A percentile compares a stretch with the other conserved stretches of the same genome.
Conservation (phyloP, 2,888 invertebrate genomes). For the Dorcus parallelipipedus region DNA sequence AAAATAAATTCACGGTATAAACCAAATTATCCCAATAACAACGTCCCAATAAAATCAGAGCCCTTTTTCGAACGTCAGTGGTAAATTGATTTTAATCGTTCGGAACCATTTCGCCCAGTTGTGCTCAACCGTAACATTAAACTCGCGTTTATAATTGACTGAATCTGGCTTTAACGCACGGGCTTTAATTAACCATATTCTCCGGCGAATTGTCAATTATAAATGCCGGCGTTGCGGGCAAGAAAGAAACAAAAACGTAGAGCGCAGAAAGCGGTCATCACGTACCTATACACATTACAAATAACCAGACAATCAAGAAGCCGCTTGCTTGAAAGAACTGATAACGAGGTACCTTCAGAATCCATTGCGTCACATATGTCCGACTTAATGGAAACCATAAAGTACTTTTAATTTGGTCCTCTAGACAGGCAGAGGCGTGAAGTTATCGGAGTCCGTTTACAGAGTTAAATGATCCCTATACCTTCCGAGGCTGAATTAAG, state of each 20-base stretch:
- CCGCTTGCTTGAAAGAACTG: slow-evolving; percentile 31
- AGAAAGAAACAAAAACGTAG: neutral
- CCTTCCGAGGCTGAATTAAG: slow-evolving; percentile 2
- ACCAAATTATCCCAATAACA: too few relatives aligned
- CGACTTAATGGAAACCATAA: slow-evolving; percentile 44
- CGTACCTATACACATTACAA: slow-evolving; percentile 27
- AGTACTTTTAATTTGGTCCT: slow-evolving; percentile 43
- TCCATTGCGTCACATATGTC: slow-evolving; percentile 42
- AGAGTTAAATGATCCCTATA: slow-evolving; percentile 15
- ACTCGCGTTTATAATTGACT: too few relatives aligned
- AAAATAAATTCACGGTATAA: too few relatives aligned
- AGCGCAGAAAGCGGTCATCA: slow-evolving; percentile 23
- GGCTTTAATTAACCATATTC: neutral
- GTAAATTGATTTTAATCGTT: too few relatives aligned
- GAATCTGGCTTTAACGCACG: too few relatives aligned
- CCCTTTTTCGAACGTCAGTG: too few relatives aligned
- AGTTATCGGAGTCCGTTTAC: slow-evolving; percentile 31
- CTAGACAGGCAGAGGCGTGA: slow-evolving; percentile 39
- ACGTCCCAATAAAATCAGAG: too few relatives aligned
- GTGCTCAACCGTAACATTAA: too few relatives aligned
- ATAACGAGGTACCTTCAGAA: slow-evolving; percentile 31
- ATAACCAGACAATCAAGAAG: slow-evolving; percentile 28
- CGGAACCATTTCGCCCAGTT: too few relatives aligned
- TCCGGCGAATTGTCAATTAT: slow-evolving; percentile 13
- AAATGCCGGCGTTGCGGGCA: neutral